Conservation (phyloP, 2,797 vertebrate genomes). For the Chiroxiphia lanceolata region DNA sequence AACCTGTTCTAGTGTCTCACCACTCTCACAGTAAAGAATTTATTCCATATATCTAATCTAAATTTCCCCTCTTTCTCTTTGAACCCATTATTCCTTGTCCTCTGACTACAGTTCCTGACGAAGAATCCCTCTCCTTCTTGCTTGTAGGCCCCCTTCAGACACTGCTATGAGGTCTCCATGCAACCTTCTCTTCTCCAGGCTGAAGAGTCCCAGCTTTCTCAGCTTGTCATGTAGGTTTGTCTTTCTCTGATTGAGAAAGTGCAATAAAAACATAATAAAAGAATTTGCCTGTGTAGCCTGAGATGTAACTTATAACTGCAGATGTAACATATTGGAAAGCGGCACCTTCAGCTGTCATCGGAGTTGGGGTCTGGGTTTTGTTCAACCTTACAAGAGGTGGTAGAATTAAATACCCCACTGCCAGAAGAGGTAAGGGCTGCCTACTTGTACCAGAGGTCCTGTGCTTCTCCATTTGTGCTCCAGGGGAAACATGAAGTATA, state of each 20-base stretch:
- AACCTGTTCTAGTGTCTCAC: neutral
- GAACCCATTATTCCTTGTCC: neutral
- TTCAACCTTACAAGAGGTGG: neutral
- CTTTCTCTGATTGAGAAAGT: neutral
- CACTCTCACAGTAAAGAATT: neutral
- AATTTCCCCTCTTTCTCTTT: neutral
- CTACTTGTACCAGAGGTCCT: neutral
- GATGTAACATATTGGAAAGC: neutral
- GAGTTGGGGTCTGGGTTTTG: neutral
- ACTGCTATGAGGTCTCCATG: rapidly evolving
- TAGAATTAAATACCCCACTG: neutral
- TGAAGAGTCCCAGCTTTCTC: neutral
- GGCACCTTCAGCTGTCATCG: neutral
- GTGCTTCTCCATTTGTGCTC: neutral
- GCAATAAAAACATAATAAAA: neutral
- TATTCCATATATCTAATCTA: neutral
- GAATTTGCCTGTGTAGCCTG: neutral
- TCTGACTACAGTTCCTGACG: neutral
- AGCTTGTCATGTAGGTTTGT: neutral
- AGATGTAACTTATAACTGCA: neutral
- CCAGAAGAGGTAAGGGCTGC: neutral
- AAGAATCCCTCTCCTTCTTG: neutral
- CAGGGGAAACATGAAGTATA: neutral
- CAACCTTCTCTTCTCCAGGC: neutral
- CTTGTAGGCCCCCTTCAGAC: rapidly evolving